A percentile compares a stretch with the other conserved stretches of the same genome.
Conservation (phyloP, 1,140 invertebrate genomes). For the Pseudachorutes palmiensis region DNA sequence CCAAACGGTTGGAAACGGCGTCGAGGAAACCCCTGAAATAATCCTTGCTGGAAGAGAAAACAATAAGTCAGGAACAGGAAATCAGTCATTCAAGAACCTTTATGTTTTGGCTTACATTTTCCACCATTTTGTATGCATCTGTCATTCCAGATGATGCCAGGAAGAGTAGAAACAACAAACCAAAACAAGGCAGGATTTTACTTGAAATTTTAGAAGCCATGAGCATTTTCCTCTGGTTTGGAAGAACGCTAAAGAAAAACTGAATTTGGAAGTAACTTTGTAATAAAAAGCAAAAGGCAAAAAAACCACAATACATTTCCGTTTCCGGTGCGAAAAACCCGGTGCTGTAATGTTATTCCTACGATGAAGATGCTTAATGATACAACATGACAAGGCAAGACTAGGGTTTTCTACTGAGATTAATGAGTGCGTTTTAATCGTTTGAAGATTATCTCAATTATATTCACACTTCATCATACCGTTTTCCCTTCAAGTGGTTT, state of each 20-base stretch:
- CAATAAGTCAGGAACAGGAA: not conserved
- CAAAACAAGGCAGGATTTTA: not conserved
- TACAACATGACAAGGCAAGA: no score
- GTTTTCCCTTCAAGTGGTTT: no score
- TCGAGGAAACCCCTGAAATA: no score
- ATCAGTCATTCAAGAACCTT: not conserved
- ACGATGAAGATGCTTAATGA: not conserved
- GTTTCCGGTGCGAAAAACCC: not conserved
- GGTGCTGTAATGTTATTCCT: no score
- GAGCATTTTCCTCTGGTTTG: no score
- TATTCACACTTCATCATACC: no score
- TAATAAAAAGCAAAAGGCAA: not conserved
- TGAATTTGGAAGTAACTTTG: not conserved
- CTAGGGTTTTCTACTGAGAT: no score
- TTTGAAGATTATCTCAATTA: no score
- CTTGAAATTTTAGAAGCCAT: no score
- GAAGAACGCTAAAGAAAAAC: no score
- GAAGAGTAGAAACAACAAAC: not conserved
- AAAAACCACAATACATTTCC: not conserved
- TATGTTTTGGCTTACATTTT: not conserved
- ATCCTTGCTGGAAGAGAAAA: not conserved
- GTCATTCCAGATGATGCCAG: not conserved
- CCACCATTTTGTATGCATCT: not conserved
- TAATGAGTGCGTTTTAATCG: no score
- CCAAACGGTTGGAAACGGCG: no score